Conservation (phyloP, 2,797 vertebrate species). For the Manis pentadactyla region DNA sequence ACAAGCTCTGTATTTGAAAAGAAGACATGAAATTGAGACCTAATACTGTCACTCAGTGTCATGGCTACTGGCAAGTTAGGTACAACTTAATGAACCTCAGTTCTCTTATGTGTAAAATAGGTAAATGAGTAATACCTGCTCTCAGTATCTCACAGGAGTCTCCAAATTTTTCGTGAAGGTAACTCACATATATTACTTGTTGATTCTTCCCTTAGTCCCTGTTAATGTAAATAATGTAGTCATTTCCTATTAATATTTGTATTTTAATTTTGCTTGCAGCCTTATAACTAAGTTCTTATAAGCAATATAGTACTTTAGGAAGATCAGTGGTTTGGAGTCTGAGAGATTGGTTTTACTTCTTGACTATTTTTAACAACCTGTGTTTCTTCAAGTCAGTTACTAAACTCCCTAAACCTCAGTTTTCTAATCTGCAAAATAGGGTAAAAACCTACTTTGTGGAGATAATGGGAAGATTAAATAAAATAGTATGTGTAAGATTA, state of each 20-base stretch:
- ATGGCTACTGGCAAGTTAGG: not conserved
- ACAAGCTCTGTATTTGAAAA: not conserved
- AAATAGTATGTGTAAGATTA: not conserved
- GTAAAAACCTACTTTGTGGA: not conserved
- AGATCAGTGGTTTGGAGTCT: not conserved
- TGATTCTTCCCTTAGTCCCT: not conserved
- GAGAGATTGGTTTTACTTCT: not conserved
- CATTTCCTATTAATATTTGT: not conserved
- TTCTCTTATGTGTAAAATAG: not conserved
- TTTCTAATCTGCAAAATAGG: not conserved
- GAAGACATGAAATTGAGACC: not conserved
- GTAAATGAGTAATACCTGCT: not conserved
- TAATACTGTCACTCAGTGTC: not conserved
- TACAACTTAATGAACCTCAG: not conserved
- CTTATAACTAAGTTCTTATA: not conserved
- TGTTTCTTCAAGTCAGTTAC: not conserved
- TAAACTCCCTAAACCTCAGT: not conserved
- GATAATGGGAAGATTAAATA: not conserved
- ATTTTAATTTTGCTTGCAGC: slow-evolving; percentile 24
- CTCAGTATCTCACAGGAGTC: not conserved
- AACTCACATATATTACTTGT: not conserved
- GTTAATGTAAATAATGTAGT: not conserved
- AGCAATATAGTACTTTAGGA: not conserved
- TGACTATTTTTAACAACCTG: not conserved
- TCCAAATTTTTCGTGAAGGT: not conserved